Evolutionary conservation across 2,888 invertebrate genomes (phyloP), one percentile per base, ranked within the genome.

Genomic region (Stramonita haemastoma): DNA sequence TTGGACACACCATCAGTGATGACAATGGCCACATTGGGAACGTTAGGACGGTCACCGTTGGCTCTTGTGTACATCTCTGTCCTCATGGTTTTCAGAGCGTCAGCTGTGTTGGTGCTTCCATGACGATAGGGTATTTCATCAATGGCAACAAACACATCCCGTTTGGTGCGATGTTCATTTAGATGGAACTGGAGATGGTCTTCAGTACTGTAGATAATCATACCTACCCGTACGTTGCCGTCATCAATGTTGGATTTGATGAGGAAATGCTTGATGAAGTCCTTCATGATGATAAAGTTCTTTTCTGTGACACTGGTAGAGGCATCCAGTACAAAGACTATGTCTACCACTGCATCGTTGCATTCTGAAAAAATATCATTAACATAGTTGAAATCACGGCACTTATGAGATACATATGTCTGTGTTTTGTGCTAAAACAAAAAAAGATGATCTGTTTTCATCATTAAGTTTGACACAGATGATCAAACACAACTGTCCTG

Each of bases 1-100:
- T 93, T 94, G 60, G 94, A 94, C 29, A 94, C 92, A 85, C 95
- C 95, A 89, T 95, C 95, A 29, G 95, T 95, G 83, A 95, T 88
- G n/a, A 95, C 91, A 70, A 95, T 93, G 70, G 92, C 93, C n/a
- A 94, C 92, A 90, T 95, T 94, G 5, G 92, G 92, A 4, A 94
- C 94, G 79, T 90, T 92, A 1, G 92, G 89, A 22, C 95, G 90
- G 90, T 95, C 95, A 34, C 95, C 95, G 86, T 93, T 93, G 8
- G 81, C 89, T 0, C 88, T 79, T 1, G 93, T 93, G 90, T 94
- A 95, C 92, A 94, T 93, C 77, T 92, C 89, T 29, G 88, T 90
- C 17, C 93, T 91, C 93, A 94, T 93, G n/a, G 93, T 92, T 13
- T 92, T 89, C 0, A 95, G 90, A 19, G 93, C 95, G 87, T 93